Base-by-base conservation (phyloP, 92 coral and sea anemone genomes). In the Desmophyllum pertusum region DNA sequence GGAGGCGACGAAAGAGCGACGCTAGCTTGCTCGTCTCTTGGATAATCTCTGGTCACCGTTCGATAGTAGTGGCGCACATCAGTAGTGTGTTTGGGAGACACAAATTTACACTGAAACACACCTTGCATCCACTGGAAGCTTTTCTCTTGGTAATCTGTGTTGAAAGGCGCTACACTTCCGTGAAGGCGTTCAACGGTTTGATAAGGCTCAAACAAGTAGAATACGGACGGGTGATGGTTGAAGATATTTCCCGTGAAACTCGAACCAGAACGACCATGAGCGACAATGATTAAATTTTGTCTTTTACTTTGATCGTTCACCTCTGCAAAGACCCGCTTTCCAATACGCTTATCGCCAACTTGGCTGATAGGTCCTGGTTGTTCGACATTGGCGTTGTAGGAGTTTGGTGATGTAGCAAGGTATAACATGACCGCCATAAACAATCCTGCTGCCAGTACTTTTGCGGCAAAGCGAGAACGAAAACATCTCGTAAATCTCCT, bases 221-320 rank as follows among this genome's bases (percentile, higher is more conserved):
- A 80, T 18, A 86, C 89, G 4, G 78, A 68, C 35, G 86, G 89
- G 23, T 86, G 89, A 6, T 78, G 75, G 35, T 86, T 82, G 79
- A 82, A 82, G 14, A 82, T 82, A 9, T 73, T n/a, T 33, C 78
- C 86, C 0, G 79, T 73, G 30, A 86, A 78, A 38, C 78, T 51
- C 15, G 89, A 86, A n/a, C 89, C 89, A 10, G 89, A 86, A 1
- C 89, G 89, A n/a, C 89, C 89, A 81, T 86, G 86, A n/a, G 89
- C 89, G 10, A 86, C 62, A 31, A 86, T 79, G 45, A 86, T 78
- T 5, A 86, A 37, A 46, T 71, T 86, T 25, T 79, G 74, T 66
- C 89, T 50, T 33, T 23, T 67, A 0, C 19, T 53, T n/a, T n/a
- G n/a, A n/a, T n/a, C n/a, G n/a, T n/a, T n/a, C n/a, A n/a, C n/a